phyloP scores from a whole-genome alignment of 2,797 vertebrate genomes.

The Calcarius lapponicus region DNA sequence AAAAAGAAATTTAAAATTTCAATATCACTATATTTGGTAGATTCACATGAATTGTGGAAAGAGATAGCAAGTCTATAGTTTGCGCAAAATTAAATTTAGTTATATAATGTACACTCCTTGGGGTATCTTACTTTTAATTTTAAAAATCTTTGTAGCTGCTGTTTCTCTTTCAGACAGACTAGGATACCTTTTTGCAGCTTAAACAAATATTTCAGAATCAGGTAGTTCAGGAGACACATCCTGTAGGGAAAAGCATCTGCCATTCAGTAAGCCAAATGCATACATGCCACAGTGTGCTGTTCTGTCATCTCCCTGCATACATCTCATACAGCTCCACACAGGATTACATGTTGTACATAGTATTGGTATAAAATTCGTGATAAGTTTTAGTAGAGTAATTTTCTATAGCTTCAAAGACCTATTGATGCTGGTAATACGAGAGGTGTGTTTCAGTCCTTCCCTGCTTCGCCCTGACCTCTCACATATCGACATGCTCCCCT shows the following conservation, averaged over 20 bases:
- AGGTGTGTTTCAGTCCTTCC: constrained; percentile 16
- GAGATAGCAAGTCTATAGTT: constrained; percentile 5
- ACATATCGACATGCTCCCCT: constrained; percentile 1
- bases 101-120: neutral
- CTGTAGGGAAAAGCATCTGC: neutral
- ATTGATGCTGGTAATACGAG: constrained; percentile 18
- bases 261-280: neutral
- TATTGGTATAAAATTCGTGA: neutral
- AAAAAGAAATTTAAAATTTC: constrained; percentile 30
- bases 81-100: constrained; percentile 17
- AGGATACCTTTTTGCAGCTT: neutral
- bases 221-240: neutral
- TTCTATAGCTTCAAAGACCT: neutral
- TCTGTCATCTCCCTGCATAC: neutral
- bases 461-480: constrained; percentile 43
- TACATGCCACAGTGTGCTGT: neutral
- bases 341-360: neutral
- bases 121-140: constrained; percentile 28
- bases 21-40: constrained; percentile 25
- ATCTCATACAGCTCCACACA: neutral
- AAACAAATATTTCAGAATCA: constrained; percentile 19
- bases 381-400: constrained; percentile 36
- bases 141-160: constrained; percentile 26
- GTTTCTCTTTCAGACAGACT: neutral
- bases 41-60: constrained; percentile 23